Conservation (phyloP, 23 tunicate genomes). For the Styela plicata region DNA sequence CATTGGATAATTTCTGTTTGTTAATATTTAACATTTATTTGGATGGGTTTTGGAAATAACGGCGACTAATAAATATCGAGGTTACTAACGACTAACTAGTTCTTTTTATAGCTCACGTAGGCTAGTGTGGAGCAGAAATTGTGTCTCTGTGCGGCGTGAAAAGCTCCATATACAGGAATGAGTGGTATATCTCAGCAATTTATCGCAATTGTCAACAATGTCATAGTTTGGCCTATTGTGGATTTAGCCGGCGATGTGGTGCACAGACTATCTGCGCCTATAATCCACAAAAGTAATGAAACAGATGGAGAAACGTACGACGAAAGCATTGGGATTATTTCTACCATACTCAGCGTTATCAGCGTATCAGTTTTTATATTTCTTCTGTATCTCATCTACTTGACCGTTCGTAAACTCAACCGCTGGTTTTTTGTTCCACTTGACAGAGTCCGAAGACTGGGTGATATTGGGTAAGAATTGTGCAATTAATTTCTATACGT, state of each 20-base stretch:
- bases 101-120: not conserved
- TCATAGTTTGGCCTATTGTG: not conserved
- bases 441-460: constrained; percentile 45
- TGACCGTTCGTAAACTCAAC: not conserved
- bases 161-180: not conserved
- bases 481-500: too few relatives aligned
- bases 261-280: not conserved
- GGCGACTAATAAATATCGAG: not conserved
- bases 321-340: not conserved
- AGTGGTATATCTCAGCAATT: not conserved
- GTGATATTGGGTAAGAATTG: constrained; percentile 51
- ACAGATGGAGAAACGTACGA: not conserved
- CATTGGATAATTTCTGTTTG: not conserved
- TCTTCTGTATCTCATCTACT: not conserved
- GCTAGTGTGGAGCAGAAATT: too few relatives aligned
- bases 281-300: not conserved
- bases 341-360: not conserved
- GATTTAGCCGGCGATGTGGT: not conserved
- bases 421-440: constrained; percentile 31
- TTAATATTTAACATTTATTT: not conserved
- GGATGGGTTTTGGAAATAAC: not conserved
- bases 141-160: too few relatives aligned
- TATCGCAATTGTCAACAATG: not conserved
- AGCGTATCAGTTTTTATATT: not conserved
- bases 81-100: not conserved